phyloP scores from a whole-genome alignment of 2,113 vertebrate genomes.

The Xiphophorus hellerii region DNA sequence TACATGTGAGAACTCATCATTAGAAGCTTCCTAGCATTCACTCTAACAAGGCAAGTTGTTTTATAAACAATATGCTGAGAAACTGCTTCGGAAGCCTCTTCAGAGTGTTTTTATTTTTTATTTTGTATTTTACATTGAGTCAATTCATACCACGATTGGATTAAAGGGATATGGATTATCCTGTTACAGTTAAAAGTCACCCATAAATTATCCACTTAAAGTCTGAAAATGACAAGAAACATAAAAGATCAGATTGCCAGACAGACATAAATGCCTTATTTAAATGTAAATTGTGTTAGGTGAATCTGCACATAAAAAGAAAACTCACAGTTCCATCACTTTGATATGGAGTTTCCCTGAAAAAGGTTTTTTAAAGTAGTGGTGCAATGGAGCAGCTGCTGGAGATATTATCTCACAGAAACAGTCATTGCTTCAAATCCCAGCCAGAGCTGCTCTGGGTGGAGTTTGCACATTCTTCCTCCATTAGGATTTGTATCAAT shows the following conservation, averaged over 20 bases:
- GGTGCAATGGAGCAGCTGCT: background rate
- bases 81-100: background rate
- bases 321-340: background rate
- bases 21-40: background rate
- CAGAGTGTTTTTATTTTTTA: background rate
- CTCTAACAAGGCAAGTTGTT: background rate
- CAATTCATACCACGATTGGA: conserved; percentile 36
- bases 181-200: conserved; percentile 30
- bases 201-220: conserved; percentile 45
- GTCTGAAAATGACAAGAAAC: conserved; percentile 18
- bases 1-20: conserved; percentile 1
- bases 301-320: background rate
- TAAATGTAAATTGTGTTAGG: conserved; percentile 21
- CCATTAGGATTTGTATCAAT: too few relatives aligned
- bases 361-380: background rate
- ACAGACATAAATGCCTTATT: conserved; percentile 31
- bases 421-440: too few relatives aligned
- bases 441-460: too few relatives aligned
- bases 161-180: conserved; percentile 40
- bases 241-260: conserved; percentile 25
- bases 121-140: background rate
- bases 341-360: too few relatives aligned
- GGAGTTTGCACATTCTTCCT: too few relatives aligned
- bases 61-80: background rate
- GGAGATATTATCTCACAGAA: background rate